These are phyloP conservation scores for Cathartes aura DNA, from an alignment of 2,113 vertebrate genomes.

Conservation along the genomic window DNA sequence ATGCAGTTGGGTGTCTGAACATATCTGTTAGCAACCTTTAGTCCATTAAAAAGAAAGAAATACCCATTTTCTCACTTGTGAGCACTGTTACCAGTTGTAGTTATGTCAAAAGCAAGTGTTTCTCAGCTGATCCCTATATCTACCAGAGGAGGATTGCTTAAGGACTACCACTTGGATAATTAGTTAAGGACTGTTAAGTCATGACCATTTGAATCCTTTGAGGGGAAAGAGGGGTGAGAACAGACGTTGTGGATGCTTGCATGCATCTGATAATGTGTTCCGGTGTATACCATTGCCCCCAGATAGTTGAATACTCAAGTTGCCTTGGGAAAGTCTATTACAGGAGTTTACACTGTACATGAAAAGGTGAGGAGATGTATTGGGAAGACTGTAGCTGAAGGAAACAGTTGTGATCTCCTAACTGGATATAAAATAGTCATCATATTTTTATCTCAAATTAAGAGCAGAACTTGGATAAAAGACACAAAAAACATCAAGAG, in stretches of 20 bases:
- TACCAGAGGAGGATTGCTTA: neutral
- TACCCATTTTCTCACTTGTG: neutral
- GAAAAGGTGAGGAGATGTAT: neutral
- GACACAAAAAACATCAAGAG: neutral
- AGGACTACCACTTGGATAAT: neutral
- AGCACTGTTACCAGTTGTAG: neutral
- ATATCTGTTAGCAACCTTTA: neutral
- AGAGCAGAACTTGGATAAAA: neutral
- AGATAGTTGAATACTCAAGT: neutral
- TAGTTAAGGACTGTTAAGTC: neutral
- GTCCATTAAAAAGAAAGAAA: neutral
- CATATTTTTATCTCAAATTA: neutral
- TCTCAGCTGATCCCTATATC: neutral
- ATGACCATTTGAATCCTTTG: neutral
- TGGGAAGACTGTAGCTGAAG: neutral
- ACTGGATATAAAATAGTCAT: neutral
- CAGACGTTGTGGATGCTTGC: neutral
- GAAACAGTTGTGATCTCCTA: neutral
- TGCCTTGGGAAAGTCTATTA: neutral
- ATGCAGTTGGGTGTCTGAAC: neutral
- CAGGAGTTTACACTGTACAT: neutral
- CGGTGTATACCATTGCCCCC: fast-evolving
- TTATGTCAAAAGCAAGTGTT: neutral
- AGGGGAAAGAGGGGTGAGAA: neutral
- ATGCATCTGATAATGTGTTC: neutral